Percentiles rank a stretch among this genome's conserved stretches.
Conservation (phyloP, 2,888 invertebrate species). For the Hypomecis atomaria region DNA sequence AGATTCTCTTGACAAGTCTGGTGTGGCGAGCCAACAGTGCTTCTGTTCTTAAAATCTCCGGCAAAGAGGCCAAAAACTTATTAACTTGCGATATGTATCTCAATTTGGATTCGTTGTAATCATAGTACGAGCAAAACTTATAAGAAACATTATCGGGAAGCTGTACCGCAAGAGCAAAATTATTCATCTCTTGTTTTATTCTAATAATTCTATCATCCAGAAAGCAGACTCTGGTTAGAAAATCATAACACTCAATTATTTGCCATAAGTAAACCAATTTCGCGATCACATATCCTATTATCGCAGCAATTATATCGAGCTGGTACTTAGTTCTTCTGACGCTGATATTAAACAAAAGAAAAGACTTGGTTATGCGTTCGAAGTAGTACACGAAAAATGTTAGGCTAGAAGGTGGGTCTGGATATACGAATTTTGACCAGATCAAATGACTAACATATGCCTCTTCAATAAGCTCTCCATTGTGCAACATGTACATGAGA, state of each 20-base stretch:
- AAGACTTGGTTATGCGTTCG: conserved; percentile 47
- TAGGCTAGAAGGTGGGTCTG: neutral
- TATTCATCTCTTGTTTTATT: conserved; percentile 31
- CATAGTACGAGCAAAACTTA: conserved; percentile 45
- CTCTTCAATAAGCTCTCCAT: conserved; percentile 14
- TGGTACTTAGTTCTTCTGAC: conserved; percentile 24
- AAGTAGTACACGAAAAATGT: conserved; percentile 40
- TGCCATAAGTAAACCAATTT: conserved; percentile 52
- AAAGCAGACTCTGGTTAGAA: conserved; percentile 39
- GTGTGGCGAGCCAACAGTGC: conserved; percentile 37
- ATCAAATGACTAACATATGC: conserved; percentile 30
- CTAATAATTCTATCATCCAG: conserved; percentile 36
- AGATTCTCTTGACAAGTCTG: conserved; percentile 42
- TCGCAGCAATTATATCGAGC: conserved; percentile 45
- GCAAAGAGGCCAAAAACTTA: conserved; percentile 42
- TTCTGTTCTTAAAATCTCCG: conserved; percentile 46
- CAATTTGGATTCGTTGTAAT: conserved; percentile 40
- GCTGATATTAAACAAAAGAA: conserved; percentile 50
- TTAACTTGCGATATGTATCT: conserved; percentile 42
- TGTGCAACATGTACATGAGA: conserved; percentile 36
- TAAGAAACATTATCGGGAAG: conserved; percentile 44
- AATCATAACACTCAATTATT: conserved; percentile 47
- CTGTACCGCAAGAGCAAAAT: conserved; percentile 40
- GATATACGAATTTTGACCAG: conserved; percentile 13
- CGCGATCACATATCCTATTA: conserved; percentile 46